Conservation (phyloP, 35 echinoderm and acorn worm species). For the Holothuria glaberrima region DNA sequence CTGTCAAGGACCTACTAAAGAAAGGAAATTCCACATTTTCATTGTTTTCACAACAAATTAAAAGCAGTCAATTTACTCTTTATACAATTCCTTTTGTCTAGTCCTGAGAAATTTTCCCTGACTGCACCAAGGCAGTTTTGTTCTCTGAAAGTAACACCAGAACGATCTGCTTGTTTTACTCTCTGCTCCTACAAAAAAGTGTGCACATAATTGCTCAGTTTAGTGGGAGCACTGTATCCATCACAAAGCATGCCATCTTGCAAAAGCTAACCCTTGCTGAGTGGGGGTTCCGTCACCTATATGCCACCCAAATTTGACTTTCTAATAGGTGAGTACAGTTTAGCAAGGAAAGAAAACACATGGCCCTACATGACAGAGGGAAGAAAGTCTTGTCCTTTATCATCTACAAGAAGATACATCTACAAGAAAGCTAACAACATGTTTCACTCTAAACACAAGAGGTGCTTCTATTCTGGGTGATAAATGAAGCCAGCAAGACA, state of each 20-base stretch:
- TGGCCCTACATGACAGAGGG: neutral
- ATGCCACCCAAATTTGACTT: constrained; percentile 40
- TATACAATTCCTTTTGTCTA: too few species aligned
- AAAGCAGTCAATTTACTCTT: too few species aligned
- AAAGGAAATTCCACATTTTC: too few species aligned
- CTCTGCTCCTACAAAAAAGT: neutral
- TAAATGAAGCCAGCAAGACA: neutral
- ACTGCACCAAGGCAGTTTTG: too few species aligned
- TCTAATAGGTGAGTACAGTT: constrained; percentile 3
- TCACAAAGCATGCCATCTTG: neutral
- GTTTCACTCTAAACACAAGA: constrained; percentile 16
- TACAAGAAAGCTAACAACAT: constrained; percentile 2
- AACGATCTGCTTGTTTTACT: constrained; percentile 11
- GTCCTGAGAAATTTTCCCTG: too few species aligned
- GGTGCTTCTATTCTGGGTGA: neutral
- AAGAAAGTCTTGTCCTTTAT: too few species aligned
- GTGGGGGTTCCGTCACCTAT: constrained; percentile 6
- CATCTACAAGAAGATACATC: too few species aligned
- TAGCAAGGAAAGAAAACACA: neutral
- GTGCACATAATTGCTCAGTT: too few species aligned
- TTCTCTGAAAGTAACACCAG: constrained; percentile 7
- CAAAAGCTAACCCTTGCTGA: neutral
- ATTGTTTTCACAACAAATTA: too few species aligned
- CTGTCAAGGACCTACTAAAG: too few species aligned
- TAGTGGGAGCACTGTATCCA: neutral